Evolutionary conservation across 2,888 invertebrate species (phyloP), one percentile per base, ranked within the genome.

Genomic region (Dusona sp.): DNA sequence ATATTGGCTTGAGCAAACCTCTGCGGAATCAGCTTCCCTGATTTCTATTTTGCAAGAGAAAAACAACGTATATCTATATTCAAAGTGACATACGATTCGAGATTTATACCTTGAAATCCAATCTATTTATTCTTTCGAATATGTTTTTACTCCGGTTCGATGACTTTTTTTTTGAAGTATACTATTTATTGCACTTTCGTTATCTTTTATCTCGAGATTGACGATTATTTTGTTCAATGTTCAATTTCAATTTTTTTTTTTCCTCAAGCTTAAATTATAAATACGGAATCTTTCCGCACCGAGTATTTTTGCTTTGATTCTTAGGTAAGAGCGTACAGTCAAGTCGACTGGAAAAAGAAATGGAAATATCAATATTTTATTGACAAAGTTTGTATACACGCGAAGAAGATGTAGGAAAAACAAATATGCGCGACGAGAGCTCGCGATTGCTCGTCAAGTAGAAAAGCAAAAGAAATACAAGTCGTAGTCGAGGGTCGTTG

Each of bases 361-460:
- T 61, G 29, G 57, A 25, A 73, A 73, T 57, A 68, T 33, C 72
- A n/a, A 73, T 74, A 67, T 79, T 79, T 79, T 57, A 38, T 57
- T 51, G 72, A 72, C 48, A 33, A 38, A 75, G 75, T 80, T 65
- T 33, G 70, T 36, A 8, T 16, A 77, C 36, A 65, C n/a, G 54
- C 29, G 48, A 57, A 54, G 75, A 65, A 61, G 42, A 72, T 73
- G 81, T 54, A 78, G 72, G 84, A 81, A 72, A 81, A 81, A 72
- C 67, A 81, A 77, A 81, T 73, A 81, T 78, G 67, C 73, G 73
- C 73, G 73, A 73, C 78, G 73, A n/a, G 67, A 67, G 42, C 57
- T 33, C 57, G 67, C 38, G 72, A 67, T 67, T 65, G 65, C 54
- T 64, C 54, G 25, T 25, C 38, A 45, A 64, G 29, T 42, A 22